Conservation (phyloP, 1,140 invertebrate species). For the Centruroides sculpturatus region DNA sequence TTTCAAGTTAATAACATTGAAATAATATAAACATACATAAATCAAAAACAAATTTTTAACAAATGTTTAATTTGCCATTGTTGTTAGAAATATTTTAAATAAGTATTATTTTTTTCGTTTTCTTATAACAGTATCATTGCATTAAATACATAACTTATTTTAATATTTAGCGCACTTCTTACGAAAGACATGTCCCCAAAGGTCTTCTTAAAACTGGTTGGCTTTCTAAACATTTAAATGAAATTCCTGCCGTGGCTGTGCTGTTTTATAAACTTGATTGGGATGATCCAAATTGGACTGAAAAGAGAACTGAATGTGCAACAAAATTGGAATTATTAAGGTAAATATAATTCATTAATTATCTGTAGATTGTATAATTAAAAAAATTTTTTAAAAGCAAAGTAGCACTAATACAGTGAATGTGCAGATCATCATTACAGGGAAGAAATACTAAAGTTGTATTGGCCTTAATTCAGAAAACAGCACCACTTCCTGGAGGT, state of each 20-base stretch:
- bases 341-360: slow-evolving; percentile 27
- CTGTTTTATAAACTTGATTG: slow-evolving; percentile 95
- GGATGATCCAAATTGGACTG: slow-evolving; percentile 85
- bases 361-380: too few relatives aligned
- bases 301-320: slow-evolving; percentile 84
- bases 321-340: slow-evolving; percentile 73
- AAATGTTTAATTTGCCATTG: too few relatives aligned
- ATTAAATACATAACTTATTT: neutral
- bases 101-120: too few relatives aligned
- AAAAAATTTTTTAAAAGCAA: too few relatives aligned
- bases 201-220: slow-evolving; percentile 91
- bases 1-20: too few relatives aligned
- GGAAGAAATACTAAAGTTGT: slow-evolving; percentile 74
- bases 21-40: too few relatives aligned
- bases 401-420: neutral
- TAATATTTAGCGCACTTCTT: slow-evolving; percentile 54
- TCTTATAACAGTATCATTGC: too few relatives aligned
- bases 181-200: slow-evolving; percentile 92
- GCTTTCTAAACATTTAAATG: slow-evolving; percentile 83
- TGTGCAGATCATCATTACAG: slow-evolving; percentile 43
- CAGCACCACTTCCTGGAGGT: slow-evolving; percentile 45
- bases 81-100: too few relatives aligned
- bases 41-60: too few relatives aligned
- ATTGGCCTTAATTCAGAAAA: slow-evolving; percentile 76
- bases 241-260: slow-evolving; percentile 81